A percentile compares a stretch with the other conserved stretches of the same genome.
Conservation (phyloP, 1,140 invertebrate genomes). For the Psix sp. region DNA sequence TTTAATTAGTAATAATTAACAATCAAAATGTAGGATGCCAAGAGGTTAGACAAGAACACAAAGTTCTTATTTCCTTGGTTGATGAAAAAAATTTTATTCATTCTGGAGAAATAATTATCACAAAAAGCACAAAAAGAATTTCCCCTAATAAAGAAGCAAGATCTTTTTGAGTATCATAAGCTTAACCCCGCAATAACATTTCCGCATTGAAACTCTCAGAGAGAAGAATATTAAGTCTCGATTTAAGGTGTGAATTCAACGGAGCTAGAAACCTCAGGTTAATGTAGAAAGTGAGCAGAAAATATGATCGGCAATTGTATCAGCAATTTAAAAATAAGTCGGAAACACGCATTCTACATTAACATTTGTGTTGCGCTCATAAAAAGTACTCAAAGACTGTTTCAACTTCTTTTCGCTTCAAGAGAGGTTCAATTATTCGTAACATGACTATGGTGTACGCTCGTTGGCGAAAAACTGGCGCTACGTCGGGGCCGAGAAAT, state of each 20-base stretch:
- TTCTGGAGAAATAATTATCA: too few species aligned
- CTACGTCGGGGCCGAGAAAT: slow-evolving; percentile 40
- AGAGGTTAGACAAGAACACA: too few species aligned
- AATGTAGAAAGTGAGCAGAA: background rate
- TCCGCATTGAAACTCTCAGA: too few species aligned
- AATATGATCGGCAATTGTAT: slow-evolving; percentile 7
- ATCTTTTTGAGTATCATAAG: too few species aligned
- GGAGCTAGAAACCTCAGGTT: background rate
- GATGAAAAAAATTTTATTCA: too few species aligned
- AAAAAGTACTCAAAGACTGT: slow-evolving; percentile 15
- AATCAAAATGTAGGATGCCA: background rate
- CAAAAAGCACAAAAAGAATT: too few species aligned
- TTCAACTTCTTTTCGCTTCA: slow-evolving; percentile 22
- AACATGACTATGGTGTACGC: slow-evolving; percentile 34
- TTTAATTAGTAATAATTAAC: slow-evolving; percentile 1
- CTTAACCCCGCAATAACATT: too few species aligned
- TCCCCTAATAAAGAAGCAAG: too few species aligned
- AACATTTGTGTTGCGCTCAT: slow-evolving; percentile 19
- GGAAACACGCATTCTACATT: slow-evolving; percentile 21
- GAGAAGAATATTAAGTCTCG: too few species aligned
- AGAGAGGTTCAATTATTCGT: slow-evolving; percentile 53
- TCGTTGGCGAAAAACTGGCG: slow-evolving; percentile 31
- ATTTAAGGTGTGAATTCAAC: too few species aligned
- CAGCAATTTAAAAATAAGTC: slow-evolving; percentile 12
- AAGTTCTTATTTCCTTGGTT: too few species aligned